phyloP scores from a whole-genome alignment of 1,140 invertebrate species.

The Heliothis virescens region DNA sequence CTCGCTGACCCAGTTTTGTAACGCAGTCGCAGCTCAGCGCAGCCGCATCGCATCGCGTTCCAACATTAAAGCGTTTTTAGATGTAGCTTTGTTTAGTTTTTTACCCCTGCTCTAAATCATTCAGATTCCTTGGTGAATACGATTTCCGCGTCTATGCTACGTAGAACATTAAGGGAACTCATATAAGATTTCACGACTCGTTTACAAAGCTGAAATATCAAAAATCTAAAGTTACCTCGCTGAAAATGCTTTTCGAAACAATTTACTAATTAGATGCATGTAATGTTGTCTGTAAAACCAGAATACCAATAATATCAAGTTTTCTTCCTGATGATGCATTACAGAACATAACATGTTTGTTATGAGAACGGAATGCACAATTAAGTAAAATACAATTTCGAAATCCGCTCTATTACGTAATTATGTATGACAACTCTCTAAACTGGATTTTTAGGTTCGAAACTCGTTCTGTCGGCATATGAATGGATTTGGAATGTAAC shows the following conservation, averaged over 20 bases:
- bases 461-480: constrained; percentile 39
- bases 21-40: constrained; percentile 57
- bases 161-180: not conserved
- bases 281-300: too few relatives aligned
- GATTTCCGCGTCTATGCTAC: constrained; percentile 2
- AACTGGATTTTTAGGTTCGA: constrained; percentile 35
- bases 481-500: constrained; percentile 49
- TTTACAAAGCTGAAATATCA: constrained; percentile 8
- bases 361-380: constrained; percentile 23
- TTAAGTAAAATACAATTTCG: constrained; percentile 24
- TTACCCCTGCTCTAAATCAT: constrained; percentile 18
- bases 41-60: constrained; percentile 30
- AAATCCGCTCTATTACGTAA: constrained; percentile 34
- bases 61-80: constrained; percentile 32
- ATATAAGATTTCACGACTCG: not conserved
- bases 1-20: constrained; percentile 65
- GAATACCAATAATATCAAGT: too few relatives aligned
- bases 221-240: not conserved
- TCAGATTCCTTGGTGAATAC: not conserved
- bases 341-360: not conserved
- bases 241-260: too few relatives aligned
- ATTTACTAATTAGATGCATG: not conserved
- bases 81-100: constrained; percentile 30
- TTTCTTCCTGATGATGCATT: not conserved
- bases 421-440: constrained; percentile 28